Evolutionary conservation across 2,888 invertebrate species (phyloP), one percentile per base, ranked within the genome.

Genomic region (Anthophora plumipes): DNA sequence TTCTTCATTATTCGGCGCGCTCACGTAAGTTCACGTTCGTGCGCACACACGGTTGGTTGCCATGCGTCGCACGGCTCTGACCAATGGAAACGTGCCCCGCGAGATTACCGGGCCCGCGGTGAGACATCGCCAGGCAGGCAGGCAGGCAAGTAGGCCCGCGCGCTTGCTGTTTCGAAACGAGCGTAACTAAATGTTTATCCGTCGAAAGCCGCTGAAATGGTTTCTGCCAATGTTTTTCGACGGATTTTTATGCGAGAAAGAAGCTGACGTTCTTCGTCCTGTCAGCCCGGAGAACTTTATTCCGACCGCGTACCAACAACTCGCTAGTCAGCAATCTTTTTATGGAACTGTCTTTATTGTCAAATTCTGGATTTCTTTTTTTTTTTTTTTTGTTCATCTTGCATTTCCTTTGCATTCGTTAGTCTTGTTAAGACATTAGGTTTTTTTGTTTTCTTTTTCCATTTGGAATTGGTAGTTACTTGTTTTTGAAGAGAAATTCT

Each of bases 111-210:
- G 54, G 74, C 54, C 74, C 43, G 50, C 6, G 25, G 43, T 61
- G 74, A 57, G 46, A 11, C 57, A 50, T 64, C 43, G 76, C 8
- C 59, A 11, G 64, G 64, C 39, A n/a, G n/a, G n/a, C n/a, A n/a
- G n/a, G n/a, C n/a, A n/a, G n/a, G n/a, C n/a, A n/a, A n/a, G n/a
- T n/a, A n/a, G n/a, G n/a, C n/a, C n/a, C n/a, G n/a, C n/a, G n/a
- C 22, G 55, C 31, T 46, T 20, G 43, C 72, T 48, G 12, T 77
- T 77, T 77, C 77, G 77, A 77, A 77, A 77, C 66, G 57, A 39
- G 66, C 77, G 73, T 66, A 77, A 73, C 77, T 60, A 77, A 77
- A 73, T 60, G 66, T 73, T 77, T 60, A 67, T 60, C 64, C 59
- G 64, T 59, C 75, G 39, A 31, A 60, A 50, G 41, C 25, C 41